Evolutionary conservation across 2,113 vertebrate genomes (phyloP).

Genomic region (Apteryx owenii): DNA sequence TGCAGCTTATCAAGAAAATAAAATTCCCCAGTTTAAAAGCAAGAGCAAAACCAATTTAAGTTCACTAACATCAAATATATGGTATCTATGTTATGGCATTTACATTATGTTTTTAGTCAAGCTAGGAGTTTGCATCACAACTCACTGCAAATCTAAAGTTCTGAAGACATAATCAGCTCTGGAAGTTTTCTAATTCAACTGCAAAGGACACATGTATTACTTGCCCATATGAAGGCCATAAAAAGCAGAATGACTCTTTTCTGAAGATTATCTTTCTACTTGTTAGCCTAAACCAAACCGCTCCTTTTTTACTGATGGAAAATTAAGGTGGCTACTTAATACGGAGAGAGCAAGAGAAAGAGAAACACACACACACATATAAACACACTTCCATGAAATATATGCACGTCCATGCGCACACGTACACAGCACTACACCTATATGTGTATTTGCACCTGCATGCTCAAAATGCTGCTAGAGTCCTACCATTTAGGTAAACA

Average conservation of each 20-base stretch:
- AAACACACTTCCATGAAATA: not conserved
- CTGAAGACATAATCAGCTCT: not conserved
- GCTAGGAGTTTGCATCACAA: not conserved
- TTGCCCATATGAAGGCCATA: not conserved
- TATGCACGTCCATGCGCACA: fast-evolving
- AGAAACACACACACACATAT: not conserved
- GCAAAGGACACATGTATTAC: not conserved
- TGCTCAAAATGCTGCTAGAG: not conserved
- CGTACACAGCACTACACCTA: not conserved
- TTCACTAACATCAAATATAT: not conserved
- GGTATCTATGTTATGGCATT: not conserved
- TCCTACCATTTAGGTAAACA: not conserved
- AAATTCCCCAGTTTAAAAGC: not conserved
- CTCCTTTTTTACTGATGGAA: not conserved
- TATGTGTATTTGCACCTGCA: not conserved
- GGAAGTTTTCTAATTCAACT: not conserved
- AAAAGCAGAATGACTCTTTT: not conserved
- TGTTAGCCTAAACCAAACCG: not conserved
- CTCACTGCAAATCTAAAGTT: not conserved
- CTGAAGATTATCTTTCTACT: conserved; percentile 25
- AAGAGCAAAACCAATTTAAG: not conserved
- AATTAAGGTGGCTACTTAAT: not conserved
- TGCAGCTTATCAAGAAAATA: not conserved
- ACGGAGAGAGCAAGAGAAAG: not conserved
- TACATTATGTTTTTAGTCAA: not conserved